Conservation (phyloP, 2,797 vertebrate genomes). For the Amniataba percoides region DNA sequence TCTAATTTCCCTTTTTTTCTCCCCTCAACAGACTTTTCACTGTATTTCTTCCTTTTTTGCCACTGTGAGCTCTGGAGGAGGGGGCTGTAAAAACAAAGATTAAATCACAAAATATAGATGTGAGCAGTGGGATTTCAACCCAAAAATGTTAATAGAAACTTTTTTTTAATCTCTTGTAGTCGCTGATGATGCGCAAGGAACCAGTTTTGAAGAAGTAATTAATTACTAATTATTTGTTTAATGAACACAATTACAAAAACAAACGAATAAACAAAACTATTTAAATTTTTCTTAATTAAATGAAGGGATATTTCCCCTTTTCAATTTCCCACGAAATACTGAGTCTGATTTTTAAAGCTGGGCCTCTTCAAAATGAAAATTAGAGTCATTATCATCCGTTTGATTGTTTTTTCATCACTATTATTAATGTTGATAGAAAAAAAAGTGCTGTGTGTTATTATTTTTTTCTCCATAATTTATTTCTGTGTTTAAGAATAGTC, state of each 20-base stretch:
- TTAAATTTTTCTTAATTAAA: neutral
- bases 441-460: neutral
- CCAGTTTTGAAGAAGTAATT: slow-evolving; percentile 6
- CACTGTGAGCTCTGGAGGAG: neutral
- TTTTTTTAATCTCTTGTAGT: slow-evolving; percentile 6
- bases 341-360: neutral
- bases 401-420: neutral
- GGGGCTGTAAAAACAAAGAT: neutral
- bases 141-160: neutral
- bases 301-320: neutral
- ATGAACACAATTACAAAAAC: slow-evolving; percentile 29
- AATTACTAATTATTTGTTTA: slow-evolving; percentile 32
- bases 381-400: neutral
- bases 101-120: neutral
- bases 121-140: neutral
- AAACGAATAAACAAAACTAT: too few relatives aligned
- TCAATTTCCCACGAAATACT: neutral
- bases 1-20: neutral
- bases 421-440: neutral
- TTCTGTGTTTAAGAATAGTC: neutral
- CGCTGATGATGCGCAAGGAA: slow-evolving; percentile 33
- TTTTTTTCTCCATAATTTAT: neutral
- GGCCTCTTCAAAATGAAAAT: neutral
- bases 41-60: neutral
- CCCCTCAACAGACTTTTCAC: neutral